Percentiles rank a stretch among this genome's conserved stretches.
Conservation (phyloP, 2,113 vertebrate genomes). For the Psophia crepitans region DNA sequence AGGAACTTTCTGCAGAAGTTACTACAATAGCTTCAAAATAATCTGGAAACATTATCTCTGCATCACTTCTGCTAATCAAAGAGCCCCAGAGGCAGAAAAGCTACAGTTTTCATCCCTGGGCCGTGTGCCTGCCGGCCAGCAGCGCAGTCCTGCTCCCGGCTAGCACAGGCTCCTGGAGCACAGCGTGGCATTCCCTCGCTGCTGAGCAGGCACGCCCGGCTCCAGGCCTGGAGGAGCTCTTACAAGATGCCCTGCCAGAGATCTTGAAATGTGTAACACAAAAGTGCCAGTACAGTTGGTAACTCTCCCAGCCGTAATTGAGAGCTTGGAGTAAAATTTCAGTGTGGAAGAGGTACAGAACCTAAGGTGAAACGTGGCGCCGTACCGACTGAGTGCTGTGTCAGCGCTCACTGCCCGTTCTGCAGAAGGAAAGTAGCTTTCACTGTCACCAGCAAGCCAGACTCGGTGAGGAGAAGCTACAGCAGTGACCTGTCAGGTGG, state of each 20-base stretch:
- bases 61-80: neutral
- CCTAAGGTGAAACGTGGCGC: neutral
- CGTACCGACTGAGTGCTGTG: rapidly evolving
- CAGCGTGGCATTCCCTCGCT: neutral
- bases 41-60: neutral
- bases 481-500: neutral
- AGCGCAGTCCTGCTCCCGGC: rapidly evolving
- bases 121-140: neutral
- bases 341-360: neutral
- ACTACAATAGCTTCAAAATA: neutral
- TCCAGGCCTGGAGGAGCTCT: neutral
- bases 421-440: neutral
- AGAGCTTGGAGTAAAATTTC: neutral
- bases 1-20: neutral
- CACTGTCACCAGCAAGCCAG: neutral
- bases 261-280: neutral
- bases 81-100: neutral
- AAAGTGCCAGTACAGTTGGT: neutral
- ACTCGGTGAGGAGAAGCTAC: neutral
- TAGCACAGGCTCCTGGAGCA: neutral
- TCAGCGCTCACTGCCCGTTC: neutral
- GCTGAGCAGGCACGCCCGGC: neutral
- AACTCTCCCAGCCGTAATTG: neutral
- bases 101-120: neutral
- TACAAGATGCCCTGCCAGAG: neutral